Conservation (phyloP, 2,888 invertebrate species). For the Scaptomyza flava region DNA sequence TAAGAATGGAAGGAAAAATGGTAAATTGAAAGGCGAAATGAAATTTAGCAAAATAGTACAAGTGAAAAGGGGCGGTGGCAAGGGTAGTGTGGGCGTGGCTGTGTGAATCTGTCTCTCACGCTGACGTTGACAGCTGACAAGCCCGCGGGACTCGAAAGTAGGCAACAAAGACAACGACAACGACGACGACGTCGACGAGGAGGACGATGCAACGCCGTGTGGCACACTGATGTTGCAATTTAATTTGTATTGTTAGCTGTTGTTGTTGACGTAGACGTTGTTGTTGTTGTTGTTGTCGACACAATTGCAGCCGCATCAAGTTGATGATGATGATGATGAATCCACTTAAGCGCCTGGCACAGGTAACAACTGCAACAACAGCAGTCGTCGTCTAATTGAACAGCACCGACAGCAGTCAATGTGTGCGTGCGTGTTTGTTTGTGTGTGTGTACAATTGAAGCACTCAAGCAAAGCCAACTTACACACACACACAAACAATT, state of each 20-base stretch:
- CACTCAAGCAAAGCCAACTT: conserved; percentile 21
- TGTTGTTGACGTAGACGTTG: conserved; percentile 40
- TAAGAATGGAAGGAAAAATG: conserved; percentile 33
- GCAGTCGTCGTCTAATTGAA: conserved; percentile 70
- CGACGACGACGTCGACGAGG: background rate
- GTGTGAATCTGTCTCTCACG: conserved; percentile 28
- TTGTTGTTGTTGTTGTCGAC: conserved; percentile 43
- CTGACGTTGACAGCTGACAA: conserved; percentile 69
- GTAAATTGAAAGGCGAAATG: conserved; percentile 59
- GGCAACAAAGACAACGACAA: conserved; percentile 64
- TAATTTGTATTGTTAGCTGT: conserved; percentile 74
- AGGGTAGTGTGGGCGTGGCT: conserved; percentile 40
- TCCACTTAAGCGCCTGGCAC: conserved; percentile 65
- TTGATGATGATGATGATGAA: conserved; percentile 70
- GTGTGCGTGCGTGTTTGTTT: background rate
- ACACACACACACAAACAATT: conserved; percentile 16
- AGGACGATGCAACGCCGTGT: conserved; percentile 34
- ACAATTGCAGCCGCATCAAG: conserved; percentile 64
- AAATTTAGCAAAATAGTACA: conserved; percentile 56
- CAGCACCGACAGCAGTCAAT: conserved; percentile 22
- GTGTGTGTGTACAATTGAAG: conserved; percentile 9
- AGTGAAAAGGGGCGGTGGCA: conserved; percentile 1
- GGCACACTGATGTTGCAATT: conserved; percentile 74
- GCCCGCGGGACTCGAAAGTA: conserved; percentile 57
- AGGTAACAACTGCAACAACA: conserved; percentile 28